Evolutionary conservation across 2,797 vertebrate genomes (phyloP).

Genomic region (Alcedo quadribrachys): DNA sequence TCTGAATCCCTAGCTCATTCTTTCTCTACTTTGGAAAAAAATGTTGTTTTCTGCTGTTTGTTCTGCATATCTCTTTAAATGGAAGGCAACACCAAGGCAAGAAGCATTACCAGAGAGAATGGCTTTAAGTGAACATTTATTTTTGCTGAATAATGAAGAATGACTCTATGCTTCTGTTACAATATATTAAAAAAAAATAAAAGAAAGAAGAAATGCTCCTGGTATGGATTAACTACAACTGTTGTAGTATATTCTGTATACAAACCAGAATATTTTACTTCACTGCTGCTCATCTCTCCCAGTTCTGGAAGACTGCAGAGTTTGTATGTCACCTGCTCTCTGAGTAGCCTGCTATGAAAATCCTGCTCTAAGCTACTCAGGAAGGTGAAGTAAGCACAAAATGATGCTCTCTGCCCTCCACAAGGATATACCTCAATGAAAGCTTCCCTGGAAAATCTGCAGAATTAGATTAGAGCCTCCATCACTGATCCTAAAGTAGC

Average conservation of each 20-base stretch:
- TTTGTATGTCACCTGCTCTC: neutral
- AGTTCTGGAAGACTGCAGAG: neutral
- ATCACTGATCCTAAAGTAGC: neutral
- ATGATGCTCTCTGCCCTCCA: neutral
- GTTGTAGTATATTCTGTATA: too few relatives aligned
- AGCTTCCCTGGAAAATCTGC: neutral
- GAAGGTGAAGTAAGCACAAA: neutral
- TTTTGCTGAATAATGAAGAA: neutral
- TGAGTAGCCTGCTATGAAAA: neutral
- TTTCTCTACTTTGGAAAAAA: neutral
- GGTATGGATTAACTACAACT: neutral
- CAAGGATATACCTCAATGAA: neutral
- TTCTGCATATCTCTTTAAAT: neutral
- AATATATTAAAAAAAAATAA: neutral
- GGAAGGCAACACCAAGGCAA: neutral
- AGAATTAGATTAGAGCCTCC: neutral
- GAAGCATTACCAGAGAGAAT: neutral
- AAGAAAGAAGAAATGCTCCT: neutral
- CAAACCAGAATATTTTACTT: neutral
- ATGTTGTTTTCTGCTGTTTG: neutral
- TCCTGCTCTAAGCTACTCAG: neutral
- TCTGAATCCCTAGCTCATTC: neutral
- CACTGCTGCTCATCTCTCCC: neutral
- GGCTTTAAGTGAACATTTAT: neutral
- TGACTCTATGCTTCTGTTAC: neutral